These are phyloP conservation scores for Meiosimyza decipiens DNA, from an alignment of 2,888 invertebrate genomes.

Conservation along the genomic window DNA sequence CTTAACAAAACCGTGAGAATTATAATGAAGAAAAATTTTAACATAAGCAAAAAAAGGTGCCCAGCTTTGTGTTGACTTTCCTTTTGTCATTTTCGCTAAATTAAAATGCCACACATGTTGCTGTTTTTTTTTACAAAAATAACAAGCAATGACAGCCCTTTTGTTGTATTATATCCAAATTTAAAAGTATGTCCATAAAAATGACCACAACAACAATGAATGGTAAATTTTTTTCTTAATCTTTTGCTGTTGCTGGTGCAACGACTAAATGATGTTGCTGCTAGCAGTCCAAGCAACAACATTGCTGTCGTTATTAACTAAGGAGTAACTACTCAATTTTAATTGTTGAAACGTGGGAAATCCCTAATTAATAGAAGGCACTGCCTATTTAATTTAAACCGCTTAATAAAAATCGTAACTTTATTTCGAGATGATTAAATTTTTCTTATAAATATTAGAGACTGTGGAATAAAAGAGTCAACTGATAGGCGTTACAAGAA, in stretches of 20 bases:
- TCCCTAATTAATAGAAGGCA: neutral
- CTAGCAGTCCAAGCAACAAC: too few relatives aligned
- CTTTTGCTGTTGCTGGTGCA: neutral
- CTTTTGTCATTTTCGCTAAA: slow-evolving; percentile 21
- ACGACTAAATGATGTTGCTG: neutral
- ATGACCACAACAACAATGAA: slow-evolving; percentile 27
- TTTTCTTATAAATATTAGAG: too few relatives aligned
- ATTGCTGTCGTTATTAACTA: too few relatives aligned
- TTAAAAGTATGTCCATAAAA: neutral
- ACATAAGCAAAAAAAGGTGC: neutral
- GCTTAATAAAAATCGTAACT: too few relatives aligned
- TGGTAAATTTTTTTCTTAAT: neutral
- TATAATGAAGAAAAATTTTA: neutral
- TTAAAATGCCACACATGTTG: slow-evolving; percentile 40
- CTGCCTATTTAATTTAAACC: too few relatives aligned
- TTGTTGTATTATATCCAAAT: neutral
- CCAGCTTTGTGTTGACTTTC: neutral
- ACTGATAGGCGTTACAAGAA: too few relatives aligned
- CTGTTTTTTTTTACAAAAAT: slow-evolving; percentile 18
- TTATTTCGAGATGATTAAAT: too few relatives aligned
- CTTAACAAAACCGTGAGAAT: neutral
- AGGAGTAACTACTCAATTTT: neutral
- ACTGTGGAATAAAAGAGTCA: too few relatives aligned
- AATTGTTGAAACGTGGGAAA: slow-evolving; percentile 14
- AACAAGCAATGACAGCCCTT: neutral